These are phyloP conservation scores for Spodoptera frugiperda DNA, from an alignment of 1,140 invertebrate genomes.

Conservation along the genomic window DNA sequence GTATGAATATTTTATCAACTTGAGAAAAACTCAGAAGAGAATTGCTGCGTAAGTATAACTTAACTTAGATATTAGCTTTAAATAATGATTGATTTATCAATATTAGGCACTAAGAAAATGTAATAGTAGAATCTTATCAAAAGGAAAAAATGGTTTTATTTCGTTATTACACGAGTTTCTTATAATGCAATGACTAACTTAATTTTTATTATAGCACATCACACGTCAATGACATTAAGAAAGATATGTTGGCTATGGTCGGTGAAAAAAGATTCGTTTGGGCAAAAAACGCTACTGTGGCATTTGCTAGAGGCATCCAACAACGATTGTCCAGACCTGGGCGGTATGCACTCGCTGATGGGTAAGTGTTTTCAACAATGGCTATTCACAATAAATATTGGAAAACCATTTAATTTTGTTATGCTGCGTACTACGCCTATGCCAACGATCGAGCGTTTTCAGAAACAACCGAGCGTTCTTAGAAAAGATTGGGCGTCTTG, in stretches of 20 bases:
- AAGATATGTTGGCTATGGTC: slow-evolving; percentile 64
- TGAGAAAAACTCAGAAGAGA: slow-evolving; percentile 73
- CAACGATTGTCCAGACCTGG: slow-evolving; percentile 72
- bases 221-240: slow-evolving; percentile 65
- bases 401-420: too few species aligned
- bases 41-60: slow-evolving; percentile 58
- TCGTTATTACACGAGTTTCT: too few species aligned
- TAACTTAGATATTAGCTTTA: neutral
- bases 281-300: slow-evolving; percentile 77
- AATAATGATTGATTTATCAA: too few species aligned
- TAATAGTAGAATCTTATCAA: too few species aligned
- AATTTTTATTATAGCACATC: slow-evolving; percentile 44
- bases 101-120: too few species aligned
- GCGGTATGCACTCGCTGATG: slow-evolving; percentile 67
- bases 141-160: too few species aligned
- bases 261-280: slow-evolving; percentile 72
- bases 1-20: slow-evolving; percentile 78
- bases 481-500: too few species aligned
- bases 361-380: slow-evolving; percentile 54
- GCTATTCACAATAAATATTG: too few species aligned
- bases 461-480: too few species aligned
- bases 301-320: slow-evolving; percentile 77
- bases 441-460: too few species aligned
- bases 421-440: too few species aligned
- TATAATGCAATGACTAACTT: too few species aligned